Evolutionary conservation across 2,888 invertebrate genomes (phyloP), one percentile per base, ranked within the genome.

Genomic region (Folsomia candida): DNA sequence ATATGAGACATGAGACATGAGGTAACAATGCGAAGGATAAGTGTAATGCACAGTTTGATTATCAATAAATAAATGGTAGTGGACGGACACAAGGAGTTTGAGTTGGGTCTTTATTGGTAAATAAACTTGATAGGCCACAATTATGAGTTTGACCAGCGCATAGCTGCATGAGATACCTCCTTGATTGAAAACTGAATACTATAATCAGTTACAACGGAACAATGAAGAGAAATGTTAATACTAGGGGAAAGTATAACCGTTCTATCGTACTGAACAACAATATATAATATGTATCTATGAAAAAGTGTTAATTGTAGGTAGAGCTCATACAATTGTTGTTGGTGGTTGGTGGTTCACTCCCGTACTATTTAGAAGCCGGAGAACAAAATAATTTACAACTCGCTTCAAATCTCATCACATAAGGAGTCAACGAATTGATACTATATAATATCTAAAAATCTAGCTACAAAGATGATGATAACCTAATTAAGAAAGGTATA

Each of bases 121-220:
- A 54, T 54, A 22, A 54, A 54, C 20, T 54, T 54, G 54, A 54
- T 54, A 54, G 54, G 20, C 47, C 6, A 54, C 54, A 54, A 54
- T 20, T 54, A 47, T 18, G 54, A 54, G 54, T 54, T 47, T 54
- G 54, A 54, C 54, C 54, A 54, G 54, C 54, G 22, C 22, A 22
- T 54, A 54, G 54, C 54, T 54, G 54, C 54, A 54, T 54, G 54
- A 54, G 54, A 54, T 54, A 54, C 54, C 54, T 22, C 54, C 22
- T 14, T 54, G n/a, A 14, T 54, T 20, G 22, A 54, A 22, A 54
- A 54, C 54, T 54, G 54, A 54, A 54, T 54, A 54, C 54, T 54
- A 20, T 14, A 37, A 20, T 54, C 54, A 54, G 54, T 54, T 54
- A 22, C 4, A 54, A 20, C 54, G 18, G 6, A 54, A 54, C 54